These are phyloP conservation scores for Drosophila jambulina DNA, from an alignment of 1,140 invertebrate genomes.

Conservation along the genomic window DNA sequence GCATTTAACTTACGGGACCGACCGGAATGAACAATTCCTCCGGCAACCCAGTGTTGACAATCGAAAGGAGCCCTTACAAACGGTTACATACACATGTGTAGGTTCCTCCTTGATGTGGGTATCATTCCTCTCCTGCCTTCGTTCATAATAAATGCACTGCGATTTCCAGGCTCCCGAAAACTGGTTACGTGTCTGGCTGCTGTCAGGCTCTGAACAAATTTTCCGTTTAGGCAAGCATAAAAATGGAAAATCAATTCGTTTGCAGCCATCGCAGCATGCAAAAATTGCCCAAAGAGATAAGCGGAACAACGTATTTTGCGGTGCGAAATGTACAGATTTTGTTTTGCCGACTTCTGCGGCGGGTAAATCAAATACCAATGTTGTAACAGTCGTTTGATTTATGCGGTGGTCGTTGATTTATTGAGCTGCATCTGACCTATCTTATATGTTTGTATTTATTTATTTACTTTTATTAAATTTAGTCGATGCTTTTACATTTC, in stretches of 20 bases:
- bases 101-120: not conserved
- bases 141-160: constrained; percentile 46
- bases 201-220: constrained; percentile 41
- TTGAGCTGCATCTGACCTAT: not conserved
- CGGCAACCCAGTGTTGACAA: constrained; percentile 7
- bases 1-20: constrained; percentile 27
- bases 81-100: not conserved
- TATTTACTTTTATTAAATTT: not conserved
- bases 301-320: constrained; percentile 19
- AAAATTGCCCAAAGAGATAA: constrained; percentile 56
- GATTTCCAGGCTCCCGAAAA: constrained; percentile 23
- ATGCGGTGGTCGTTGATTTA: constrained; percentile 17
- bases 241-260: constrained; percentile 73
- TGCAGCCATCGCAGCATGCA: constrained; percentile 51
- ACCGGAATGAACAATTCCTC: constrained; percentile 17
- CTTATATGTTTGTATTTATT: not conserved
- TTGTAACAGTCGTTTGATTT: constrained; percentile 30
- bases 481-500: not conserved
- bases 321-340: constrained; percentile 12
- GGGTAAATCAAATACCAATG: constrained; percentile 6
- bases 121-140: constrained; percentile 10
- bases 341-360: constrained; percentile 2
- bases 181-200: constrained; percentile 6
- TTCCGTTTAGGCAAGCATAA: constrained; percentile 75
- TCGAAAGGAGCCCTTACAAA: constrained; percentile 1